Evolutionary conservation across 1,140 invertebrate species (phyloP).

Genomic region (Leptinotarsa texana): DNA sequence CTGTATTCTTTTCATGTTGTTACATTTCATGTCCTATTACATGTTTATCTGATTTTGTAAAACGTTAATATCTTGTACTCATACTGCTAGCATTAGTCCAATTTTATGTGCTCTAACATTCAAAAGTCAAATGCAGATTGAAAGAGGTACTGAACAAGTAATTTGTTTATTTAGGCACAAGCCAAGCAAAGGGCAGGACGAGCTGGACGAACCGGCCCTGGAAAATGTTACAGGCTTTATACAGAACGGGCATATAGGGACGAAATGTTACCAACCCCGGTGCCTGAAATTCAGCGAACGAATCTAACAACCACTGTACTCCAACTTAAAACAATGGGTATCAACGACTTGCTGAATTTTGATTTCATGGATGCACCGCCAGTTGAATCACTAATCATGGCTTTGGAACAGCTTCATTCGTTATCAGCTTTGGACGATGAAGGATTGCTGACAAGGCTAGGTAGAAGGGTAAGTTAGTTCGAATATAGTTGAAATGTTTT

Average conservation of each 20-base stretch:
- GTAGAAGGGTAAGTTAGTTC: constrained; percentile 71
- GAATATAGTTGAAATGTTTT: no score
- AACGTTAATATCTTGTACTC: no score
- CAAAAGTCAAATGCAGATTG: no score
- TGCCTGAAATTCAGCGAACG: constrained; percentile 99
- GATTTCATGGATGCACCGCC: constrained; percentile 99
- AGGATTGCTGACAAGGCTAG: constrained; percentile 90
- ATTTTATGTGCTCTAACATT: no score
- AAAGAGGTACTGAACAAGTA: no score
- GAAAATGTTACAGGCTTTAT: constrained; percentile 97
- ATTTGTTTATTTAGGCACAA: constrained; percentile 70
- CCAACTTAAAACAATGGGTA: constrained; percentile 98
- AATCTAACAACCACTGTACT: constrained; percentile 95
- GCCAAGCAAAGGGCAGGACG: constrained; percentile 96
- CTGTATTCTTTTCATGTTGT: no score
- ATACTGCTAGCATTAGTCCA: no score
- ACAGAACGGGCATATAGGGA: constrained; percentile 97
- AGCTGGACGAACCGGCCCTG: constrained; percentile 95
- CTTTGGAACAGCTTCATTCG: constrained; percentile 95
- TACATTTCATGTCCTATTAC: no score
- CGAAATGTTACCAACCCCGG: constrained; percentile 97
- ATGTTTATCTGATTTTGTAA: no score
- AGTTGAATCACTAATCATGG: constrained; percentile 95
- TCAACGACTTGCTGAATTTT: constrained; percentile 99
- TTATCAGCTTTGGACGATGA: constrained; percentile 97